Evolutionary conservation across 2,113 vertebrate genomes (phyloP).

Genomic region (Neopipo cinnamomea): DNA sequence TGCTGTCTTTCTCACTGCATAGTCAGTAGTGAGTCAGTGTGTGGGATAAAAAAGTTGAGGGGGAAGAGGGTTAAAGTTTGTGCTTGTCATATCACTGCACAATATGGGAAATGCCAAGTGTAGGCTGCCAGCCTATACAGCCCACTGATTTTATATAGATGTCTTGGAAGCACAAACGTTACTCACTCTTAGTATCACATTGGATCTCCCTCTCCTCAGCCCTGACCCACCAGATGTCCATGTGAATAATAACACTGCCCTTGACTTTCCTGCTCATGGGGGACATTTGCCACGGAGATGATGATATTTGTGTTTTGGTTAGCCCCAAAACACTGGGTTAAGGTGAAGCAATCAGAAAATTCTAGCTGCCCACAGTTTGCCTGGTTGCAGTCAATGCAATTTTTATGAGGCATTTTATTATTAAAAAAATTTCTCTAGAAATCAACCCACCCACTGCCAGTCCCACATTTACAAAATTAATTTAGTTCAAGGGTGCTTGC

Average conservation of each 20-base stretch:
- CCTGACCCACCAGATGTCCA: neutral
- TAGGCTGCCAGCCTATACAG: neutral
- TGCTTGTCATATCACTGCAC: neutral
- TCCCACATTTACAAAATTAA: neutral
- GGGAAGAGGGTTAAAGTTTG: neutral
- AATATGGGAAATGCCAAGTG: neutral
- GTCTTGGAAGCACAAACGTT: neutral
- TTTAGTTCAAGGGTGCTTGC: neutral
- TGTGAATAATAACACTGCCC: neutral
- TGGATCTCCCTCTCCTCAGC: neutral
- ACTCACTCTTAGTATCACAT: neutral
- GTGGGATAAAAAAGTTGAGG: neutral
- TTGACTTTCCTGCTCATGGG: neutral
- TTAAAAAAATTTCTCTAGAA: neutral
- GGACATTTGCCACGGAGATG: neutral
- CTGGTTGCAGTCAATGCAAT: neutral
- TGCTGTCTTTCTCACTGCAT: neutral
- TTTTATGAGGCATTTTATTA: constrained; percentile 28
- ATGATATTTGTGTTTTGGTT: neutral
- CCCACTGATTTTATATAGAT: neutral
- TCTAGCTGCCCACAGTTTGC: neutral
- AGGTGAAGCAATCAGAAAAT: neutral
- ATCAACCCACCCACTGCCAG: neutral
- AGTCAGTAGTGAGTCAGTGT: neutral
- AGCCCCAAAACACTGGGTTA: neutral